Evolutionary conservation across 2,113 vertebrate species (phyloP).

Genomic region (Camarhynchus parvulus): DNA sequence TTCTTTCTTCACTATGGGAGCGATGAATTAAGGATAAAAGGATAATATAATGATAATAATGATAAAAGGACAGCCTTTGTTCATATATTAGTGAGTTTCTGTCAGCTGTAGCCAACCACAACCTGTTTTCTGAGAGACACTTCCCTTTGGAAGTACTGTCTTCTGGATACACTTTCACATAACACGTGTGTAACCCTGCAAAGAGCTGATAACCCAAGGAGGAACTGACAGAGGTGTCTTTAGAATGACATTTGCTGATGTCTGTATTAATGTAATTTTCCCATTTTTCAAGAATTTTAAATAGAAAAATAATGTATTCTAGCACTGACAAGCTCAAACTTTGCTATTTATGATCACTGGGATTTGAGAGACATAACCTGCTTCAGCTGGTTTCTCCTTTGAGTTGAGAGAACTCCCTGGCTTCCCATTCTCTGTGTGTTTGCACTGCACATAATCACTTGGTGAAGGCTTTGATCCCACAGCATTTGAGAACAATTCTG

Average conservation of each 20-base stretch:
- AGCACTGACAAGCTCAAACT: neutral
- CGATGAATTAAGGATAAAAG: neutral
- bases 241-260: neutral
- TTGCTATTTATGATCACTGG: neutral
- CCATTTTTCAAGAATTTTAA: neutral
- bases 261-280: neutral
- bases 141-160: neutral
- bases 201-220: neutral
- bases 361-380: neutral
- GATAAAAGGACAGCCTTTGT: neutral
- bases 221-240: neutral
- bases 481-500: neutral
- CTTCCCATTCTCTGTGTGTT: neutral
- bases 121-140: neutral
- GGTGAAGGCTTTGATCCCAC: neutral
- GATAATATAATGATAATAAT: neutral
- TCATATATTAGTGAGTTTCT: neutral
- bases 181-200: neutral
- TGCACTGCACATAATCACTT: neutral
- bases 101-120: neutral
- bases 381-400: neutral
- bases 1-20: neutral
- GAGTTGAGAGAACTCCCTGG: neutral
- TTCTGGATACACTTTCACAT: neutral
- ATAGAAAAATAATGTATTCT: neutral